phyloP scores from a whole-genome alignment of 2,113 vertebrate genomes.

The Lonchura striata region DNA sequence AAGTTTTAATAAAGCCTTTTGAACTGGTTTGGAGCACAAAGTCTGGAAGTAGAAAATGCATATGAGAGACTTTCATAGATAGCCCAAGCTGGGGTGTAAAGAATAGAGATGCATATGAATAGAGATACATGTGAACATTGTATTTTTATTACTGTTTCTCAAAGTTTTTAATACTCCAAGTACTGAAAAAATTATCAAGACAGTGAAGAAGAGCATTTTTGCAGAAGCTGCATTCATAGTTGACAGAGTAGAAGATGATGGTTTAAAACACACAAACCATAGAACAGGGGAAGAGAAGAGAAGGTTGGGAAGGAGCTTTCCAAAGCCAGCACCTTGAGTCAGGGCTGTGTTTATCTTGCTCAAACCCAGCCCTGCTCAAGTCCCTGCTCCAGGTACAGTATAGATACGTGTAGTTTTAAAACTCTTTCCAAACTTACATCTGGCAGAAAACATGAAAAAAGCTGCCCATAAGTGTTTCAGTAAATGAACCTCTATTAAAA shows the following conservation, averaged over 20 bases:
- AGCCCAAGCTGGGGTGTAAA: not conserved
- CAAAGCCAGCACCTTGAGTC: not conserved
- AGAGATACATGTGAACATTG: not conserved
- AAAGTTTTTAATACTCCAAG: not conserved
- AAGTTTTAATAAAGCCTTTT: not conserved
- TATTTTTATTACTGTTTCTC: not conserved
- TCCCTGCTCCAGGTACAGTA: not conserved
- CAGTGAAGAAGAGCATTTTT: not conserved
- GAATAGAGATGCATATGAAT: not conserved
- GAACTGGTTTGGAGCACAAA: not conserved
- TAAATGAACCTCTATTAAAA: not conserved
- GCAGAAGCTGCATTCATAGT: not conserved
- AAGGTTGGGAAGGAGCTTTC: not conserved
- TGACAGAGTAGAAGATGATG: not conserved
- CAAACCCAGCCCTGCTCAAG: not conserved
- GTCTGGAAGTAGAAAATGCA: not conserved
- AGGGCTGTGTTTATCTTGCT: not conserved
- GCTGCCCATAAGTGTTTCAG: not conserved
- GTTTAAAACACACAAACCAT: not conserved
- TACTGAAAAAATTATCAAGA: not conserved
- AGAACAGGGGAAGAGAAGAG: not conserved
- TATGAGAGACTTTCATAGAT: not conserved
- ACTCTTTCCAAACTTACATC: not conserved
- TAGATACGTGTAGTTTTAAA: not conserved
- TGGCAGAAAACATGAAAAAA: not conserved